Base-by-base conservation (phyloP, 2,113 vertebrate species). In the Aegotheles bennettii region DNA sequence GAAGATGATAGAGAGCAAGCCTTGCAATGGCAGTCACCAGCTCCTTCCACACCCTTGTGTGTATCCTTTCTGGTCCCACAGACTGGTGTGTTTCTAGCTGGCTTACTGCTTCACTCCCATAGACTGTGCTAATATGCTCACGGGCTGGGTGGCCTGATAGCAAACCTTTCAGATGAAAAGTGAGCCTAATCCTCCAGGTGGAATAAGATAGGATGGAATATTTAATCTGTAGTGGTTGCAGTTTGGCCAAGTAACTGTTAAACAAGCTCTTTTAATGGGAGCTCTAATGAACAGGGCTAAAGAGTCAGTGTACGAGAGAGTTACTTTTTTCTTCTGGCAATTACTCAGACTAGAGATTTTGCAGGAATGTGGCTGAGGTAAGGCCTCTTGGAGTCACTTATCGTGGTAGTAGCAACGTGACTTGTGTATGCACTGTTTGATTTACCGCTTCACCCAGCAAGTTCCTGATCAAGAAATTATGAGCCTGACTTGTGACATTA, bases 381-480 rank as follows among this genome's bases (percentile, higher is more conserved):
- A 96, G 57, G 68, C 74, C 29, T 95, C 19, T 79, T 96, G 84
- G 87, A 95, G 59, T 92, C 94, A 79, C 69, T 96, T 88, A 78
- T 47, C 24, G 11, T 90, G 9, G 38, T 94, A 40, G 51, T 93
- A 93, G 63, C 38, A 64, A 51, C 4, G 2, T 47, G 47, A 47
- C 26, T 45, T 78, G 15, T 54, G 3, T 42, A 90, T 76, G 47
- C 50, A 42, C 13, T 79, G 19, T 11, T 69, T 6, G 35, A 47
- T 93, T 96, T 89, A 88, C 73, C 82, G 81, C 43, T 97, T 97
- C 65, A 48, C 68, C 85, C 84, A 94, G 48, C 48, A 96, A 95
- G 87, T 79, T 94, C 50, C 85, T 97, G 43, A 90, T 84, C 97
- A 61, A 94, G 79, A 96, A 95, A 73, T 81, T 75, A 95, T 50